Conservation (phyloP, 2,113 vertebrate species). For the Noturus placidus region DNA sequence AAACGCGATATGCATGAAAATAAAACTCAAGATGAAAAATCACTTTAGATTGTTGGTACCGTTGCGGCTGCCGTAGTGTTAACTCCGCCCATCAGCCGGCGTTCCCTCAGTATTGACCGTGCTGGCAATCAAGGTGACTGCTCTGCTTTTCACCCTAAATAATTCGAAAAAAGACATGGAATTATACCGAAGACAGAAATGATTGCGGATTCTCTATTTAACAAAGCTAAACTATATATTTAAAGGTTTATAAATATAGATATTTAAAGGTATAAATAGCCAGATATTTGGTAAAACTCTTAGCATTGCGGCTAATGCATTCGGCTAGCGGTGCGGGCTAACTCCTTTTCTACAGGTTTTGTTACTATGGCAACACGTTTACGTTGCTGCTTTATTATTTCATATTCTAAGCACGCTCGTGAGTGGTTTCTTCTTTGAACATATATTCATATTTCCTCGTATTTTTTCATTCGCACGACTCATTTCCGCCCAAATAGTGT, state of each 20-base stretch:
- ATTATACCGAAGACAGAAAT: neutral
- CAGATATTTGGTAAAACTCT: neutral
- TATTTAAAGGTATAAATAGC: neutral
- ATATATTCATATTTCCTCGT: neutral
- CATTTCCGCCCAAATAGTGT: neutral
- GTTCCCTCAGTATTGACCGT: neutral
- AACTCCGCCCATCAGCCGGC: neutral
- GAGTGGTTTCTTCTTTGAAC: neutral
- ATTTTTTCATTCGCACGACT: too few species aligned
- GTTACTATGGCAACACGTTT: neutral
- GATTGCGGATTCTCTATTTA: neutral
- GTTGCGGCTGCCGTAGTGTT: neutral
- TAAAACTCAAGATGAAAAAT: constrained; percentile 4
- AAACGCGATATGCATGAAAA: neutral
- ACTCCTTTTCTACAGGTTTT: neutral
- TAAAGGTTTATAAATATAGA: neutral
- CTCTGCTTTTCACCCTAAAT: neutral
- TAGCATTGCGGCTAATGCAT: neutral
- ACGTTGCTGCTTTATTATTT: neutral
- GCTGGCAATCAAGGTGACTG: neutral
- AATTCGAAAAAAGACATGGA: neutral
- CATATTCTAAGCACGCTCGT: neutral
- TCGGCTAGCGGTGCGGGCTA: neutral
- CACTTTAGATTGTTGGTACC: too few species aligned
- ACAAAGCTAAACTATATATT: neutral